These are phyloP conservation scores for Lepidurus apus DNA, from an alignment of 1,140 invertebrate species.

Conservation along the genomic window DNA sequence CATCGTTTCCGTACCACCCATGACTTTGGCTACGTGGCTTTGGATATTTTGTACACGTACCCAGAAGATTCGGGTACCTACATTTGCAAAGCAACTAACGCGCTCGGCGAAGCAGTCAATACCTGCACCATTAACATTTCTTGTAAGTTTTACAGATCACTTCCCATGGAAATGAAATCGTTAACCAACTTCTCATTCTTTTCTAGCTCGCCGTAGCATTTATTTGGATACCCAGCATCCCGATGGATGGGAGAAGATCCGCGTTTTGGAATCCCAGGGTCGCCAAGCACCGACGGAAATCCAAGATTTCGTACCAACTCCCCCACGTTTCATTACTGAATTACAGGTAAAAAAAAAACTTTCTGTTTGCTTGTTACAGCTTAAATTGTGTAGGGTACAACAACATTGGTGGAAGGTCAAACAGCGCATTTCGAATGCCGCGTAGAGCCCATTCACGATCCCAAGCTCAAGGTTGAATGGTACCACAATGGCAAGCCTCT, in stretches of 20 bases:
- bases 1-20: constrained; percentile 84
- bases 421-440: constrained; percentile 86
- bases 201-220: constrained; percentile 68
- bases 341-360: constrained; percentile 43
- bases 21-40: constrained; percentile 91
- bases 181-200: constrained; percentile 31
- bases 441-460: constrained; percentile 84
- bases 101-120: constrained; percentile 85
- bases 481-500: constrained; percentile 84
- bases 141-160: constrained; percentile 42
- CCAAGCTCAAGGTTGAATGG: constrained; percentile 82
- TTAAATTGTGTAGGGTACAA: constrained; percentile 56
- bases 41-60: constrained; percentile 89
- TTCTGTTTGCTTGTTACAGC: constrained; percentile 42
- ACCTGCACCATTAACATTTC: constrained; percentile 73
- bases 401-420: constrained; percentile 75
- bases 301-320: constrained; percentile 66
- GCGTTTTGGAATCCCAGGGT: constrained; percentile 76
- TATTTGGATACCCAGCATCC: constrained; percentile 88
- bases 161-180: not conserved
- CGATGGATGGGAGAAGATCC: constrained; percentile 84
- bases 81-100: constrained; percentile 88
- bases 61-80: constrained; percentile 90
- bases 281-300: constrained; percentile 69
- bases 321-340: constrained; percentile 75